Evolutionary conservation across 1,140 invertebrate species (phyloP).

Genomic region (Macrosteles quadrilineatus): DNA sequence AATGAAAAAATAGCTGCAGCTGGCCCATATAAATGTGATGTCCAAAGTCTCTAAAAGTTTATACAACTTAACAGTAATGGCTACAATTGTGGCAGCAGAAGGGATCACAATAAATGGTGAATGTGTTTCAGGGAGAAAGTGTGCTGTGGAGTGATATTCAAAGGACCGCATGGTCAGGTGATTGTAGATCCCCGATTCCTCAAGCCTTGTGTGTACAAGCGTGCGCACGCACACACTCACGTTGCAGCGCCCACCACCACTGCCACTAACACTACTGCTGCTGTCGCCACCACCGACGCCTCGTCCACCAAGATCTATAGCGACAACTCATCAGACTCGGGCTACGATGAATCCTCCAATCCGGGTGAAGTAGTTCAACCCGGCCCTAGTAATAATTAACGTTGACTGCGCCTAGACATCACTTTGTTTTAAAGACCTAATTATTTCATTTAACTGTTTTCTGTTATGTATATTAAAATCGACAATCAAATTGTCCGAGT

Average conservation of each 20-base stretch:
- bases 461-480: not conserved
- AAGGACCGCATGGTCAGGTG: conserved; percentile 65
- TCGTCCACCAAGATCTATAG: conserved; percentile 53
- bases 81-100: too few relatives aligned
- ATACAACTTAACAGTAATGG: too few relatives aligned
- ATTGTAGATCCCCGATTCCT: conserved; percentile 63
- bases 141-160: conserved; percentile 73
- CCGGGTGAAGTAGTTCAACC: conserved; percentile 38
- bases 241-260: too few relatives aligned
- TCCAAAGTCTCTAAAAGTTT: too few relatives aligned
- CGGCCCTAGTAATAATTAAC: conserved; percentile 16
- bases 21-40: too few relatives aligned
- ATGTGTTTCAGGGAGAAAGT: conserved; percentile 61
- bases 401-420: conserved; percentile 13
- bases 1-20: too few relatives aligned
- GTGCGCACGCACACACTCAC: conserved; percentile 29
- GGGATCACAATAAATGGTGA: too few relatives aligned
- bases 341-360: conserved; percentile 64
- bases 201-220: conserved; percentile 60
- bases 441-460: conserved; percentile 12
- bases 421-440: conserved; percentile 9
- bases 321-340: conserved; percentile 63
- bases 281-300: too few relatives aligned
- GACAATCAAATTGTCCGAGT: conserved; percentile 23
- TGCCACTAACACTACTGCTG: too few relatives aligned